Base-by-base conservation (phyloP, 2,888 invertebrate species). In the Epinotia bilunana region DNA sequence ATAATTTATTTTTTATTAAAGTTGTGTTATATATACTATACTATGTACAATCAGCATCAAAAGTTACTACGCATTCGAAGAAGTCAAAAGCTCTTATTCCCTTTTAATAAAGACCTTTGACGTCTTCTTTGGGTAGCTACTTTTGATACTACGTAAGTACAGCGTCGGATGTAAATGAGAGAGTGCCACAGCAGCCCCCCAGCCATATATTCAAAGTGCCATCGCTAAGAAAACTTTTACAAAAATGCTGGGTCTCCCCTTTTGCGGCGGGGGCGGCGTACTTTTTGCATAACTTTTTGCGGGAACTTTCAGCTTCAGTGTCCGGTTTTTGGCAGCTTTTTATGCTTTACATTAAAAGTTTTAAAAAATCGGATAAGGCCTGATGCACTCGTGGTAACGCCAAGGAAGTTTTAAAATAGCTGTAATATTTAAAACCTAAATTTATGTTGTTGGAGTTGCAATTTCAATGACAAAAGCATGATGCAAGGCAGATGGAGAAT, bases 251-350 rank as follows among this genome's bases (percentile, higher is more conserved):
- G 57, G 64, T 23, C 33, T 53, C 53, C 74, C 23, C 64, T 68
- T 65, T 71, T 60, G 64, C n/a, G 58, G 73, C 57, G 23, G 57
- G 20, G 46, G 63, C 43, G 53, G 61, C 43, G 46, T 46, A 75
- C 46, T 76, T 76, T 76, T 76, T 72, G 68, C 72, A 57, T 20
- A 72, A 72, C 67, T 75, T 75, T 75, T 74, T 71, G 65, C 63
- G 61, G 18, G 58, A 55, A 74, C 65, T 75, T 73, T 71, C 28
- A 74, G 61, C 64, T 39, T 70, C 70, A 49, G 74, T 64, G 60
- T 71, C 65, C 18, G 72, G 46, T 49, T 71, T 74, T 74, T 72
- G 67, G 67, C 73, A 67, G 75, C 53, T 3, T 68, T 62, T 43
- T 39, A 49, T 28, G 60, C 53, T 75, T 67, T 72, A 55, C n/a